Evolutionary conservation across 2,888 invertebrate genomes (phyloP), one percentile per base, ranked within the genome.

Genomic region (Noctua fimbriata): DNA sequence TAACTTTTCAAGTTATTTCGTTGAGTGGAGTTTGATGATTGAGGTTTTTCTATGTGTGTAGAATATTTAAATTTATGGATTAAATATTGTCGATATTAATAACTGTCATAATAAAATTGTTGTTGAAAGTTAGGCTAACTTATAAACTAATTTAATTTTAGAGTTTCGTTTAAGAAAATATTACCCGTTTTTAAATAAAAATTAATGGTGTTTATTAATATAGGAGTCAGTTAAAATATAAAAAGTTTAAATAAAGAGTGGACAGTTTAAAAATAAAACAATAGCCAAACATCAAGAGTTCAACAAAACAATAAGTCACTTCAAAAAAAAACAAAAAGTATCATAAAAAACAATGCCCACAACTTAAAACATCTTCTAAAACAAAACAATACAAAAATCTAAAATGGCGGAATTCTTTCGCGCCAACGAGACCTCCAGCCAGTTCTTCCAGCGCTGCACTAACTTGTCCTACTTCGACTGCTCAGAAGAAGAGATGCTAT

Each of bases 401-500:
- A 76, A 76, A 16, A 86, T 93, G 90, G 93, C 91, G 16, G 88
- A 90, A 10, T 94, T 93, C 47, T 89, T 93, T 0, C 93, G 96
- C 1, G 41, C 78, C 0, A 96, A 96, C 87, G 96, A 96, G 76
- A 93, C 95, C 0, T 69, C 76, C 0, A 89, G 90, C 0, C 90
- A 94, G 24, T 93, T 96, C 78, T 92, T 90, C 78, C 90, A 91
- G 14, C 96, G 97, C 55, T 96, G 97, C 91, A 95, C 94, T 6
- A 96, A 97, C 89, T 86, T 94, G 47, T 94, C 94, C 1, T 88
- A 91, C 63, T 97, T 97, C 92, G 97, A 98, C 91, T 97, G 98
- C 89, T 96, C 97, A 12, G 96, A 97, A 82, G 97, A 97, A n/a
- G 97, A 97, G 84, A 98, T 97, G 95, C 93, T 98, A 63, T 94